Conservation (phyloP, 1,140 invertebrate genomes). For the Adoxophyes honmai region DNA sequence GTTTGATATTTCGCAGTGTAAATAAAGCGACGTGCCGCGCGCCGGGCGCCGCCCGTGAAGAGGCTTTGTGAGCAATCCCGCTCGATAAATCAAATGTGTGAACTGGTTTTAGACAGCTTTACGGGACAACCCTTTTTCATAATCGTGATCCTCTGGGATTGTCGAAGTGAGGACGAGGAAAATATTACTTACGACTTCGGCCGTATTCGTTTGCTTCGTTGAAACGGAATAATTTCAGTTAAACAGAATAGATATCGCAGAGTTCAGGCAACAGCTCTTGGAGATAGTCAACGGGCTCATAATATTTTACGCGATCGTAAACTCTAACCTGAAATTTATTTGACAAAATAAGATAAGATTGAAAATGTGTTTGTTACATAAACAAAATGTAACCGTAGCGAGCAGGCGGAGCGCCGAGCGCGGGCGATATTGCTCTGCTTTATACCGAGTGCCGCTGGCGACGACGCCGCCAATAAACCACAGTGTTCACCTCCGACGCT, state of each 20-base stretch:
- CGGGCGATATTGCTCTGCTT: constrained; percentile 10
- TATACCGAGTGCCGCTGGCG: constrained; percentile 5
- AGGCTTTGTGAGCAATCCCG: background rate
- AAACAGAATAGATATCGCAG: no score
- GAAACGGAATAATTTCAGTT: no score
- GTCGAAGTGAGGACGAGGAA: background rate
- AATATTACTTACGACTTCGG: background rate
- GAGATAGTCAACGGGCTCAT: background rate
- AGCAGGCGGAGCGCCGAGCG: background rate
- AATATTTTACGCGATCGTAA: constrained; percentile 5
- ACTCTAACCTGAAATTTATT: constrained; percentile 12
- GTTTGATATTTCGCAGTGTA: constrained; percentile 22
- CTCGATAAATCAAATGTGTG: constrained; percentile 14
- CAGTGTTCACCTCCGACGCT: constrained; percentile 9
- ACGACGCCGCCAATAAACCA: constrained; percentile 10
- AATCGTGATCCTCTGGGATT: background rate
- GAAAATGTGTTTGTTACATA: constrained; percentile 14
- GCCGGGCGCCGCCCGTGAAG: background rate
- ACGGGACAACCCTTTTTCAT: background rate
- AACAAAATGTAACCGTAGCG: constrained; percentile 11
- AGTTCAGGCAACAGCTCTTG: background rate
- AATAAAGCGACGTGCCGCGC: constrained; percentile 8
- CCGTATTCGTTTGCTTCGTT: no score
- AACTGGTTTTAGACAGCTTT: constrained; percentile 1
- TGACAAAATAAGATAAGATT: constrained; percentile 13